A percentile compares a stretch with the other conserved stretches of the same genome.
These are phyloP conservation scores for Narcine bancroftii DNA, from an alignment of 2,113 vertebrate genomes.

Conservation along the genomic window DNA sequence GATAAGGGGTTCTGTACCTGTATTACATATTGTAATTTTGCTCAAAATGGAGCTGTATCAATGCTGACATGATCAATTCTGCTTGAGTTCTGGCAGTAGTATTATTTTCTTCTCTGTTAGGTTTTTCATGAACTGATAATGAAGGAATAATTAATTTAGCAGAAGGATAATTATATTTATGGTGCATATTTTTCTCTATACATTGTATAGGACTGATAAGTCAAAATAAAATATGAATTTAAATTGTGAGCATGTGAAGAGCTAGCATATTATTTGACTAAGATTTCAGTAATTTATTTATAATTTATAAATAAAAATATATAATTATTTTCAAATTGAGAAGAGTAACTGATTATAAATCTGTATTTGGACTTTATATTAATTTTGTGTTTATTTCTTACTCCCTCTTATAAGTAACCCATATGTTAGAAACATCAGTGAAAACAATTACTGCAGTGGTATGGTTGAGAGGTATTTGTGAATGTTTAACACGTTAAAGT, in stretches of 20 bases:
- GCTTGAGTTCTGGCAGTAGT: background rate
- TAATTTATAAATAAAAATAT: too few species aligned
- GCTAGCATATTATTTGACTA: background rate
- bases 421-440: background rate
- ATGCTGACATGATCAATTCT: background rate
- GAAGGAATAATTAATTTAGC: background rate
- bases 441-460: background rate
- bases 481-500: background rate
- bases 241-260: background rate
- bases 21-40: background rate
- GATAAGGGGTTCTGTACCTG: too few species aligned
- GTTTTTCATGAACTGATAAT: background rate
- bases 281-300: background rate
- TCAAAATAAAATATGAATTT: background rate
- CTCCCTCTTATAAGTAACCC: background rate
- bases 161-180: background rate
- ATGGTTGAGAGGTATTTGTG: background rate
- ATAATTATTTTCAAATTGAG: background rate
- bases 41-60: background rate
- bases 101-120: background rate
- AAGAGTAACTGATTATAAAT: background rate
- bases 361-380: background rate
- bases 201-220: background rate
- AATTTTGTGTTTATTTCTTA: background rate
- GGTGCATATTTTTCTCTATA: background rate